A percentile compares a stretch with the other conserved stretches of the same genome.
Evolutionary conservation across 2,888 invertebrate genomes (phyloP).

Genomic region (Archips crataeganus): DNA sequence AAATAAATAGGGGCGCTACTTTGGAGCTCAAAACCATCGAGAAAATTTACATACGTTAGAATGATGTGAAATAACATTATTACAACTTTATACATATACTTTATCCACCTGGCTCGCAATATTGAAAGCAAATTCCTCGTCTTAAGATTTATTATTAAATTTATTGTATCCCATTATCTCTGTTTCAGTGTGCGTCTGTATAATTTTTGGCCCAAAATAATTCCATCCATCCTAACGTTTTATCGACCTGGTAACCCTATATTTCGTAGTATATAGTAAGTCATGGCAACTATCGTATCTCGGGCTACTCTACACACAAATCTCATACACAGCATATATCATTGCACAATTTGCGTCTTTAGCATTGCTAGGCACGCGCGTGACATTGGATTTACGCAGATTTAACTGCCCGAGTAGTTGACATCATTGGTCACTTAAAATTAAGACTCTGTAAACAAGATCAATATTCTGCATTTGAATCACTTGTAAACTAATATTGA

Average conservation of each 20-base stretch:
- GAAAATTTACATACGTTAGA: too few species aligned
- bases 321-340: conserved; percentile 36
- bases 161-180: too few species aligned
- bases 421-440: conserved; percentile 34
- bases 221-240: neutral
- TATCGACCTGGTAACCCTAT: neutral
- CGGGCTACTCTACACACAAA: conserved; percentile 44
- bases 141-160: too few species aligned
- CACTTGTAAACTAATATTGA: neutral
- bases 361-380: conserved; percentile 51
- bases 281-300: conserved; percentile 1
- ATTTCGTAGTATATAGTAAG: conserved; percentile 1
- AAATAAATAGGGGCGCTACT: too few species aligned
- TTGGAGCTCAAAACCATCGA: too few species aligned
- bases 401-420: conserved; percentile 43
- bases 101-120: too few species aligned
- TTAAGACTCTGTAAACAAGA: conserved; percentile 30
- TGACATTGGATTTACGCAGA: conserved; percentile 58
- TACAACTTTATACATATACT: too few species aligned
- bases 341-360: conserved; percentile 55
- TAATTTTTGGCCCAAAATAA: too few species aligned
- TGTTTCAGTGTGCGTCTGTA: too few species aligned
- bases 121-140: too few species aligned
- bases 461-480: neutral
- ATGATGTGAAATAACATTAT: too few species aligned